phyloP scores from a whole-genome alignment of 2,888 invertebrate species.

The Alloplasta piceator region DNA sequence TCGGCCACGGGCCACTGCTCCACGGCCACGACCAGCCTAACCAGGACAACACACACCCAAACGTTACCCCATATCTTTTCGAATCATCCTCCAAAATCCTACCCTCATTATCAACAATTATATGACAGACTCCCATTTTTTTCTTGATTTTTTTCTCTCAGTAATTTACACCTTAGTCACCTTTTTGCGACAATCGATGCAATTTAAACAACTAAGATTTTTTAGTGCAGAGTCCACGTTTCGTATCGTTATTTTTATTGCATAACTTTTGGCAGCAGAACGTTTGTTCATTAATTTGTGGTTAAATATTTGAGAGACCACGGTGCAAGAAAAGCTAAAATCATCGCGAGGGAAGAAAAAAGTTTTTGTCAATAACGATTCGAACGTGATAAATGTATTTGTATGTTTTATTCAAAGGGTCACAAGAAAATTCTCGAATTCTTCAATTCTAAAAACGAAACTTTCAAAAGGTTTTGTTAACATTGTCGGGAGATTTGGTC shows the following conservation, averaged over 20 bases:
- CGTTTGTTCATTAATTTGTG: neutral
- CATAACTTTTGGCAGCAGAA: neutral
- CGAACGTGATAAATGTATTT: slow-evolving; percentile 8
- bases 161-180: neutral
- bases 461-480: no score
- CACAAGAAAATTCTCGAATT: slow-evolving; percentile 11
- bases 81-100: slow-evolving; percentile 30
- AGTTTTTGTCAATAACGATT: slow-evolving; percentile 3
- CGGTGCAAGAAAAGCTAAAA: neutral
- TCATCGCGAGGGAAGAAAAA: neutral
- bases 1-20: slow-evolving; percentile 92
- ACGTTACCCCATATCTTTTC: slow-evolving; percentile 78
- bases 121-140: slow-evolving; percentile 31
- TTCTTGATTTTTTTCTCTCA: slow-evolving; percentile 16
- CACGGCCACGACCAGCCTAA: slow-evolving; percentile 92
- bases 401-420: neutral
- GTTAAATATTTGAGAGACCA: neutral
- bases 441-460: neutral
- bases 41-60: slow-evolving; percentile 82
- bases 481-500: no score
- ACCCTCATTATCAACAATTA: slow-evolving; percentile 64
- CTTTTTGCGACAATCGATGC: neutral
- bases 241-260: neutral
- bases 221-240: neutral
- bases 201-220: neutral